Conservation (phyloP, 2,888 invertebrate genomes). For the Venusia cambrica region DNA sequence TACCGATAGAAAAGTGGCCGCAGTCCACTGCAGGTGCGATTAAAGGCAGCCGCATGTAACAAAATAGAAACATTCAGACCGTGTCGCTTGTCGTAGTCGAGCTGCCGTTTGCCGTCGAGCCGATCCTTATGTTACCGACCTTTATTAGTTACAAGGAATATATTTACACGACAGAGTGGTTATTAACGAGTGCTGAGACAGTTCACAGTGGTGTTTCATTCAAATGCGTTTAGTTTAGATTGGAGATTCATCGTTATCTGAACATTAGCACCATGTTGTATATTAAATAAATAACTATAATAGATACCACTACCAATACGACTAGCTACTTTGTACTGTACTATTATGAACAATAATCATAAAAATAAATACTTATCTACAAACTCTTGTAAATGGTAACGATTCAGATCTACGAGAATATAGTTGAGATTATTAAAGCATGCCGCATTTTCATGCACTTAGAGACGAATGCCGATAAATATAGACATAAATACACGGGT, state of each 20-base stretch:
- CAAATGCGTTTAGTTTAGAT: slow-evolving; percentile 22
- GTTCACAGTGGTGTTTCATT: slow-evolving; percentile 17
- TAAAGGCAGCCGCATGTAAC: slow-evolving; percentile 82
- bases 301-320: slow-evolving; percentile 42
- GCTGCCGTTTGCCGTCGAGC: slow-evolving; percentile 16
- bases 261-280: slow-evolving; percentile 25
- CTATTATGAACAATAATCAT: slow-evolving; percentile 33
- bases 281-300: slow-evolving; percentile 35
- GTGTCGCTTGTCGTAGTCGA: slow-evolving; percentile 28
- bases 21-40: slow-evolving; percentile 84
- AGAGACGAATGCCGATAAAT: slow-evolving; percentile 48
- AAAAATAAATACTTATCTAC: slow-evolving; percentile 27
- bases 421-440: slow-evolving; percentile 54
- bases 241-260: slow-evolving; percentile 31
- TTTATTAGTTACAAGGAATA: slow-evolving; percentile 29
- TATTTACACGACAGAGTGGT: slow-evolving; percentile 24
- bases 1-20: slow-evolving; percentile 84
- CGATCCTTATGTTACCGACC: slow-evolving; percentile 18
- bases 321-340: slow-evolving; percentile 74
- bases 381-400: slow-evolving; percentile 28
- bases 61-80: slow-evolving; percentile 75
- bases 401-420: slow-evolving; percentile 52
- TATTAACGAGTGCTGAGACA: slow-evolving; percentile 27
- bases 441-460: slow-evolving; percentile 63
- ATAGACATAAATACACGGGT: slow-evolving; percentile 42